Percentiles rank a stretch among this genome's conserved stretches.
These are phyloP conservation scores for Etia nguti DNA, from an alignment of 2,113 vertebrate species.

Conservation along the genomic window DNA sequence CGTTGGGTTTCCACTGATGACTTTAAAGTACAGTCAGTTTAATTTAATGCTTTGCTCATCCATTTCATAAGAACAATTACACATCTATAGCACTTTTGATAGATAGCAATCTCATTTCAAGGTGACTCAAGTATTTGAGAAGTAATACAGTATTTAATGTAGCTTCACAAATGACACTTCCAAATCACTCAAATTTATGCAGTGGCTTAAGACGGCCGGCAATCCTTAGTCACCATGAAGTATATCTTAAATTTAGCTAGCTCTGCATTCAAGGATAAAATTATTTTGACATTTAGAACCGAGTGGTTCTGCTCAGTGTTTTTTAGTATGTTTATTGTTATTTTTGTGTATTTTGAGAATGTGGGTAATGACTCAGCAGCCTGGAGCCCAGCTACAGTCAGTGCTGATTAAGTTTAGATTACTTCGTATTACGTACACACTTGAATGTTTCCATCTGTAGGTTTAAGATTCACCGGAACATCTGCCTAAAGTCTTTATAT, in stretches of 20 bases:
- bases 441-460: neutral
- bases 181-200: conserved; percentile 1
- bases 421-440: neutral
- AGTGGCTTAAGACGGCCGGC: neutral
- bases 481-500: neutral
- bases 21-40: conserved; percentile 7
- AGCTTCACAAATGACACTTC: conserved; percentile 9
- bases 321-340: neutral
- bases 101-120: conserved; percentile 9
- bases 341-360: neutral
- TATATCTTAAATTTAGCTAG: conserved; percentile 12
- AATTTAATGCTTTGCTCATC: conserved; percentile 13
- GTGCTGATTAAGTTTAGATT: neutral
- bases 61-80: conserved; percentile 17
- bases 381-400: neutral
- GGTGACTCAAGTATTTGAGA: conserved; percentile 9
- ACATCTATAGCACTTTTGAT: neutral
- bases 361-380: neutral
- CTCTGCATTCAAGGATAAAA: neutral
- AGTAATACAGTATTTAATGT: neutral
- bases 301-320: neutral
- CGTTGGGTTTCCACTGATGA: neutral
- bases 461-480: neutral
- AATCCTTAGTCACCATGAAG: neutral
- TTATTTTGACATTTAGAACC: neutral